Evolutionary conservation across 2,113 vertebrate genomes (phyloP).

Genomic region (Atherinomorus stipes): DNA sequence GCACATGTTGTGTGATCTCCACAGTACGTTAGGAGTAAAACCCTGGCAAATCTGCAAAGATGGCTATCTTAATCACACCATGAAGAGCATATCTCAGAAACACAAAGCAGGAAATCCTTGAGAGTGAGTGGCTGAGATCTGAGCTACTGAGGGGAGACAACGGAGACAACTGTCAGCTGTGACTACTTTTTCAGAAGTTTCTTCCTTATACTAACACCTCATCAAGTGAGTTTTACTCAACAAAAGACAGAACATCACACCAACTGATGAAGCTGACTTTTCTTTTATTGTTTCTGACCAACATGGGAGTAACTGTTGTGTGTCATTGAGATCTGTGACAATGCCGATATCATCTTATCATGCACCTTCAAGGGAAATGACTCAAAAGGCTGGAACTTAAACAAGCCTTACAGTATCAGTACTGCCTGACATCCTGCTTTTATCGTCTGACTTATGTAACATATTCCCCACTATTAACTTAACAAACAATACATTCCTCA

Average conservation of each 20-base stretch:
- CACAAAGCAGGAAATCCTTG: too few relatives aligned
- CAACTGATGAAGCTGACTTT: background rate
- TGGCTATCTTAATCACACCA: too few relatives aligned
- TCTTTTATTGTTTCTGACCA: background rate
- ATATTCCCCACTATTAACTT: conserved; percentile 12
- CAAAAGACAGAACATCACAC: background rate
- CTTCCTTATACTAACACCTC: background rate
- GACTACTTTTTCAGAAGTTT: background rate
- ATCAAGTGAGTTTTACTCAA: background rate
- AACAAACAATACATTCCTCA: conserved; percentile 37
- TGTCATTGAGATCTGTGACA: conserved; percentile 16
- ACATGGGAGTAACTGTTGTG: background rate
- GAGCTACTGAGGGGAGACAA: too few relatives aligned
- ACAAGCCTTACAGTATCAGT: conserved; percentile 25
- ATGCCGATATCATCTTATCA: background rate
- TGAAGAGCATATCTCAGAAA: too few relatives aligned
- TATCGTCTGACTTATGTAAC: conserved; percentile 49
- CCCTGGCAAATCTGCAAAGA: too few relatives aligned
- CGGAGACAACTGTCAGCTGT: too few relatives aligned
- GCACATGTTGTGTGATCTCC: conserved; percentile 35
- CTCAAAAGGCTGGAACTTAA: conserved; percentile 17
- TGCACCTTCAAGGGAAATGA: conserved; percentile 38
- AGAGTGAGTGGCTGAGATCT: too few relatives aligned
- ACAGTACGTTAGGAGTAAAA: background rate
- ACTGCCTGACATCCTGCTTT: conserved; percentile 47